Evolutionary conservation across 1,140 invertebrate species (phyloP).

Genomic region (Drosophila baimaii): DNA sequence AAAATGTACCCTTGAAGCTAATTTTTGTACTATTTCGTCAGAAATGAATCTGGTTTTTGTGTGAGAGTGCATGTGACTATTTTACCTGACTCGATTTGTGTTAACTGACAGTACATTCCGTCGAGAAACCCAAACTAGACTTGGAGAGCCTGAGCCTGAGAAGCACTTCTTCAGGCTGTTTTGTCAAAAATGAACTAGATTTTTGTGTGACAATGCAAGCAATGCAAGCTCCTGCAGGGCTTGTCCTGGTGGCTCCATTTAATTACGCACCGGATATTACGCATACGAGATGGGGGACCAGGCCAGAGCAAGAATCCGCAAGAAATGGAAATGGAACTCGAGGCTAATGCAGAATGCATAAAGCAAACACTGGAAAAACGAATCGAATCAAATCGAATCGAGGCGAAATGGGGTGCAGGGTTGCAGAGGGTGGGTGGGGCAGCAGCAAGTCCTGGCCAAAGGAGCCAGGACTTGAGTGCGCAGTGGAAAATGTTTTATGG

Average conservation of each 20-base stretch:
- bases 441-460: slow-evolving; percentile 3
- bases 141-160: not conserved
- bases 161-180: no score
- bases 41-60: no score
- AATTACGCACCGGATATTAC: slow-evolving; percentile 51
- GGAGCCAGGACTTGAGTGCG: slow-evolving; percentile 24
- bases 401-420: not conserved
- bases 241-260: slow-evolving; percentile 9
- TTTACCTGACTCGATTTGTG: not conserved
- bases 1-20: no score
- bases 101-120: not conserved
- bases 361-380: slow-evolving; percentile 15
- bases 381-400: slow-evolving; percentile 2
- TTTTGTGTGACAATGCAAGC: not conserved
- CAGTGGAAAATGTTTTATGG: slow-evolving; percentile 46
- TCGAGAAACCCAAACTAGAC: not conserved
- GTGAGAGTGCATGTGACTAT: no score
- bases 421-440: not conserved
- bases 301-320: not conserved
- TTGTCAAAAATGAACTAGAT: not conserved
- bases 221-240: not conserved
- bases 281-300: slow-evolving; percentile 18
- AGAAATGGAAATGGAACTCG: slow-evolving; percentile 21
- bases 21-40: no score
- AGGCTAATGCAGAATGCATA: slow-evolving; percentile 61